Evolutionary conservation across 2,888 invertebrate genomes (phyloP), one percentile per base, ranked within the genome.

Genomic region (Parascotia fuliginaria): DNA sequence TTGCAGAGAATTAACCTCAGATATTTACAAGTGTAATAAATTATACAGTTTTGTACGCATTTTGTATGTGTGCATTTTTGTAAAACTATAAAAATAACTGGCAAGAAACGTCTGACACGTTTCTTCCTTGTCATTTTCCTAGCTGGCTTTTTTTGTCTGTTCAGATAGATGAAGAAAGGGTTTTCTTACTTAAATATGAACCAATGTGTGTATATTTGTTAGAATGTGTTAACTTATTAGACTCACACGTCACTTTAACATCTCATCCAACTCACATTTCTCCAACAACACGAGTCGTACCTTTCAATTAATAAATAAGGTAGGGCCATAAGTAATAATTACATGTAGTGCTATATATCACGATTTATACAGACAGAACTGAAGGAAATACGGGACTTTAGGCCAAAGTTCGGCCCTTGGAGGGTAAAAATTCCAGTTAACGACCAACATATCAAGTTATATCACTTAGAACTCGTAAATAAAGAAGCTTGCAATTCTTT

Each of bases 351-450:
- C 55, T 38, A 63, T 70, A 51, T 65, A 67, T 69, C 62, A 65
- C 55, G 60, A 62, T 70, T 70, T 67, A 60, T 55, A 59, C 45
- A 32, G 70, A 66, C 63, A 63, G 66, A 42, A 53, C 49, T 68
- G 70, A 69, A 70, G 60, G 55, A 69, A 69, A 69, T 70, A 69
- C 65, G 65, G 29, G 67, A 57, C 60, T 66, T 62, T 11, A 42
- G 70, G 60, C 41, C 52, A 37, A 55, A 69, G 57, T 69, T 69
- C 45, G 47, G 31, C 55, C 43, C 53, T 55, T 40, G 4, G 47
- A 52, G 62, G 58, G 62, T 38, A 63, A 67, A 67, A 67, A 58
- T 60, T 60, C 60, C 33, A 48, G 42, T 52, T 70, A 70, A 67
- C 69, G 67, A 62, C 53, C 52, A 24, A 56, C 70, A 43, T 54